phyloP scores from a whole-genome alignment of 2,888 invertebrate species.

The Andrena camellia region DNA sequence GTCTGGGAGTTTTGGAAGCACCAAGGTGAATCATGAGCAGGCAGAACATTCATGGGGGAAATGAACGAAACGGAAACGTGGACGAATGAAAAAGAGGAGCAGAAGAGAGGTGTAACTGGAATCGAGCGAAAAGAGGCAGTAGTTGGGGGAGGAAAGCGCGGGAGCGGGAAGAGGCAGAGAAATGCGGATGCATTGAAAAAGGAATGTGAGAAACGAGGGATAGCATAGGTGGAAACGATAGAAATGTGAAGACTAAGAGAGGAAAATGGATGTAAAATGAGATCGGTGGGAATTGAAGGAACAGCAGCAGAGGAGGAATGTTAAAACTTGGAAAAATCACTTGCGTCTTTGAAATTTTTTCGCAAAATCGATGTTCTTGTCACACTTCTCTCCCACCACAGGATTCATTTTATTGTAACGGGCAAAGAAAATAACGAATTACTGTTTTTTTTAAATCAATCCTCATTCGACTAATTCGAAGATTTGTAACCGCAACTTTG shows the following conservation, averaged over 20 bases:
- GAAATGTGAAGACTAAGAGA: slow-evolving; percentile 40
- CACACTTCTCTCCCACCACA: too few relatives aligned
- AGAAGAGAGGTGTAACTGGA: slow-evolving; percentile 35
- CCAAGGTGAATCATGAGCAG: slow-evolving; percentile 27
- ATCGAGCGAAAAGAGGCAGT: slow-evolving; percentile 37
- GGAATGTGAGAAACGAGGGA: slow-evolving; percentile 51
- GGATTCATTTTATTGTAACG: too few relatives aligned
- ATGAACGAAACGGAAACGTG: slow-evolving; percentile 34
- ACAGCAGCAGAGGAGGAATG: neutral
- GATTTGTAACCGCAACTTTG: too few relatives aligned
- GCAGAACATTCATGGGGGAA: slow-evolving; percentile 25
- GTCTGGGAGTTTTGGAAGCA: slow-evolving; percentile 34
- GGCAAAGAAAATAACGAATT: too few relatives aligned
- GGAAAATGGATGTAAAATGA: slow-evolving; percentile 20
- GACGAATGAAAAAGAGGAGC: slow-evolving; percentile 53
- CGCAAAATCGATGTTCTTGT: too few relatives aligned
- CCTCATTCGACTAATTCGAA: too few relatives aligned
- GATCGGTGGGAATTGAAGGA: neutral
- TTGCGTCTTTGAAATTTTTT: too few relatives aligned
- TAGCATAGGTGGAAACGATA: slow-evolving; percentile 22
- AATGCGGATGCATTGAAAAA: slow-evolving; percentile 48
- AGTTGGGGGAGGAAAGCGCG: slow-evolving; percentile 50
- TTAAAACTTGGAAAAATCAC: too few relatives aligned
- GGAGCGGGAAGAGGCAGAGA: slow-evolving; percentile 22
- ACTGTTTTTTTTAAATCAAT: too few relatives aligned